phyloP scores from a whole-genome alignment of 1,140 invertebrate genomes.

The Rhopalosiphum maidis region DNA sequence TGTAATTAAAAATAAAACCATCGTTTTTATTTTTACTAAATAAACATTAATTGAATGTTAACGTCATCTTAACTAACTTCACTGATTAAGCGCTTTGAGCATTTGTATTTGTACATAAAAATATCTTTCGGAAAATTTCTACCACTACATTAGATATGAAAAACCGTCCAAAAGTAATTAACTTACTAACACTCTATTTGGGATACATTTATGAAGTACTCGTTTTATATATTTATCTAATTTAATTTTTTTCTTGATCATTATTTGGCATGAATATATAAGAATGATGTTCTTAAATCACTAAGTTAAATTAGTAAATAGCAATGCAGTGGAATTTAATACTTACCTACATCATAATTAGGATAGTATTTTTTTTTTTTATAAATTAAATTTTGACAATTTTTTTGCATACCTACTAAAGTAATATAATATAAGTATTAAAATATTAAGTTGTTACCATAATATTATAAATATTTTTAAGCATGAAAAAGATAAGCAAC shows the following conservation, averaged over 20 bases:
- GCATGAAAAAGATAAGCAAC: no score
- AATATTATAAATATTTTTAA: no score
- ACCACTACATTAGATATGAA: background rate
- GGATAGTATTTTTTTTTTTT: background rate
- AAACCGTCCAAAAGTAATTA: background rate
- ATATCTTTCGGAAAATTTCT: no score
- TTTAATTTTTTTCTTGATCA: background rate
- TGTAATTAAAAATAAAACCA: background rate
- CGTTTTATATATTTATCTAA: background rate
- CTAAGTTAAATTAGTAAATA: background rate
- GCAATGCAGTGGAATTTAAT: background rate
- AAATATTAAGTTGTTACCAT: no score
- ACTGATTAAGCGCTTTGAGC: background rate
- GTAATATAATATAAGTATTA: no score
- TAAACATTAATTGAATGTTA: conserved; percentile 6
- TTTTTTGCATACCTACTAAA: no score
- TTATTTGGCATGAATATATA: background rate
- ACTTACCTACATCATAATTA: no score
- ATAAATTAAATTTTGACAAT: no score
- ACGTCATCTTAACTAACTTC: background rate
- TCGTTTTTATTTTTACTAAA: background rate
- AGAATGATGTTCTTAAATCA: background rate
- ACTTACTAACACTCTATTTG: background rate
- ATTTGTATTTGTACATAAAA: no score
- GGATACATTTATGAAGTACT: background rate